These are phyloP conservation scores for Drosophila tropicalis DNA, from an alignment of 1,140 invertebrate genomes.

Conservation along the genomic window DNA sequence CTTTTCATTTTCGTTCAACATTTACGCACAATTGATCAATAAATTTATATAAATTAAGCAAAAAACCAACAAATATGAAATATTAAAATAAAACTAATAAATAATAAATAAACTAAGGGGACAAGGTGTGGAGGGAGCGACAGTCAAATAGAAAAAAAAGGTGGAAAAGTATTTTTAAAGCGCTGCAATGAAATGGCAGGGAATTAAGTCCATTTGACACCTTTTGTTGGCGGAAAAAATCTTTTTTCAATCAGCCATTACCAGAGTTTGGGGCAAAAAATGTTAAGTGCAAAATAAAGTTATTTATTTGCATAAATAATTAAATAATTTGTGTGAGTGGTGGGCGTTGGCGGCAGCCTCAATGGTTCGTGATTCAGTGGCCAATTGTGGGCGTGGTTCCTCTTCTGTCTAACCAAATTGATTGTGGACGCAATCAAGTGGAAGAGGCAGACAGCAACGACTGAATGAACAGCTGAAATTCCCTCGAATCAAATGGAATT, in stretches of 20 bases:
- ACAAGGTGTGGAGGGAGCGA: conserved; percentile 22
- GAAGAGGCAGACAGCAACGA: conserved; percentile 24
- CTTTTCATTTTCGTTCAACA: conserved; percentile 24
- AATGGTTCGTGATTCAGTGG: conserved; percentile 18
- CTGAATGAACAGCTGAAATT: conserved; percentile 54
- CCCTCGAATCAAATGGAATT: conserved; percentile 36
- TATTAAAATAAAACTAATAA: conserved; percentile 71
- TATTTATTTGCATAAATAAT: conserved; percentile 78
- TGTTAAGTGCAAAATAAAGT: conserved; percentile 53
- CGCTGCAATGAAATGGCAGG: conserved; percentile 16
- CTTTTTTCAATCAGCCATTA: conserved; percentile 48
- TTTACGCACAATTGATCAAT: conserved; percentile 46
- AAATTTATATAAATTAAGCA: conserved; percentile 40
- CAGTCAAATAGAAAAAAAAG: conserved; percentile 9
- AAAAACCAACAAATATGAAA: conserved; percentile 51
- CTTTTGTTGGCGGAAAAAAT: conserved; percentile 63
- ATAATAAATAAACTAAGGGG: conserved; percentile 54
- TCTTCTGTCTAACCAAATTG: conserved; percentile 58
- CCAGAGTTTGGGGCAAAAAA: conserved; percentile 29
- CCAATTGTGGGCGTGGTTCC: conserved; percentile 18
- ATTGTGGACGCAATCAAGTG: conserved; percentile 54
- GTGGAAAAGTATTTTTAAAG: conserved; percentile 41
- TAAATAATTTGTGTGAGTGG: conserved; percentile 66
- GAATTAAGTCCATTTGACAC: conserved; percentile 77
- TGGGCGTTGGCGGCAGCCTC: background rate